phyloP scores from a whole-genome alignment of 2,888 invertebrate species.

The Drosophila formosana region DNA sequence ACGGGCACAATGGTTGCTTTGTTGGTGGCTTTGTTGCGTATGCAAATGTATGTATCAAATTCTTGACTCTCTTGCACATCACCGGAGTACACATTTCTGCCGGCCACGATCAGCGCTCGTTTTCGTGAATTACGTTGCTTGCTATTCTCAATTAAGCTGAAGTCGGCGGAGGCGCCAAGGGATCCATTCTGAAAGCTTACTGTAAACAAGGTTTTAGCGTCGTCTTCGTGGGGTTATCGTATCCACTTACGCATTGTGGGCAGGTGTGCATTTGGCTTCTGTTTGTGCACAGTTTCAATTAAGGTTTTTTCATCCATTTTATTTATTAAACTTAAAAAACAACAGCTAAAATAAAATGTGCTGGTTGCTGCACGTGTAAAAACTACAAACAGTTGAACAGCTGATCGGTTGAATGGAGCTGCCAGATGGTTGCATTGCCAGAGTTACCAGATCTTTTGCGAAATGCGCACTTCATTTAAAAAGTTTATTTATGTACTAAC shows the following conservation, averaged over 20 bases:
- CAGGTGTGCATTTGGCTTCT: slow-evolving; percentile 30
- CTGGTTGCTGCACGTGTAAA: slow-evolving; percentile 63
- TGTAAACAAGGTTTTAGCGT: slow-evolving; percentile 28
- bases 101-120: slow-evolving; percentile 71
- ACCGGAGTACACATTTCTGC: slow-evolving; percentile 75
- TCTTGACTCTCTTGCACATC: slow-evolving; percentile 53
- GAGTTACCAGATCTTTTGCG: slow-evolving; percentile 1
- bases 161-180: slow-evolving; percentile 62
- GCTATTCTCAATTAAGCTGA: slow-evolving; percentile 48
- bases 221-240: not conserved
- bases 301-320: slow-evolving; percentile 73
- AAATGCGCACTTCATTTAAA: slow-evolving; percentile 16
- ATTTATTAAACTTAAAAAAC: slow-evolving; percentile 18
- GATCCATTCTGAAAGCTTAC: slow-evolving; percentile 84
- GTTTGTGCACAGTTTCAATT: slow-evolving; percentile 62
- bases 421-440: slow-evolving; percentile 5
- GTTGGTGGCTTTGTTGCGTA: slow-evolving; percentile 80
- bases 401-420: slow-evolving; percentile 14
- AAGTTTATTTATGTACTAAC: not conserved
- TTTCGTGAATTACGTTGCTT: slow-evolving; percentile 27
- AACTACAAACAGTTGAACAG: slow-evolving; percentile 35
- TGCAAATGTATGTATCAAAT: slow-evolving; percentile 79
- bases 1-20: slow-evolving; percentile 82
- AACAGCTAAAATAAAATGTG: slow-evolving; percentile 10
- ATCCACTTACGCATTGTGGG: slow-evolving; percentile 78